phyloP scores from a whole-genome alignment of 2,888 invertebrate genomes.

The Atethmia centrago region DNA sequence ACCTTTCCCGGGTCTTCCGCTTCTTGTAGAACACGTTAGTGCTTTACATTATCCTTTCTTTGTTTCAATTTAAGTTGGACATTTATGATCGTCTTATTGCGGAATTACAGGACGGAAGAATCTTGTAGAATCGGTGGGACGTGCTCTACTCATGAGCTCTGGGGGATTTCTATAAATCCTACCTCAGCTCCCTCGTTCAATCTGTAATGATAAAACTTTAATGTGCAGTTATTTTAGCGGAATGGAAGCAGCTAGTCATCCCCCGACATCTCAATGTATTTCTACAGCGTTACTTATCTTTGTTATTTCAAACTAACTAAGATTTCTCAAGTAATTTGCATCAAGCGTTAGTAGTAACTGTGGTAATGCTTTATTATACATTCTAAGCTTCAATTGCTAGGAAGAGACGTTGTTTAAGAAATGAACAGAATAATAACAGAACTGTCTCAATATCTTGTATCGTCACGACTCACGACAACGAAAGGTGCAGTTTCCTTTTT shows the following conservation, averaged over 20 bases:
- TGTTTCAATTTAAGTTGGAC: slow-evolving; percentile 66
- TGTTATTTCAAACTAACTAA: slow-evolving; percentile 55
- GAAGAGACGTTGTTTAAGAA: background rate
- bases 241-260: slow-evolving; percentile 48
- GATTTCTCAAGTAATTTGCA: slow-evolving; percentile 34
- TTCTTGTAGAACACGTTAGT: slow-evolving; percentile 50
- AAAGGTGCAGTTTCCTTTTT: slow-evolving; percentile 54
- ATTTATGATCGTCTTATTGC: slow-evolving; percentile 65
- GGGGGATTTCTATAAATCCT: slow-evolving; percentile 60
- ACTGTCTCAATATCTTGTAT: slow-evolving; percentile 28
- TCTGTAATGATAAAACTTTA: slow-evolving; percentile 71
- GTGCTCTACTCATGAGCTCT: slow-evolving; percentile 66
- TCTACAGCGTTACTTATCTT: slow-evolving; percentile 47
- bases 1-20: slow-evolving; percentile 37
- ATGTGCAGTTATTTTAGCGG: slow-evolving; percentile 60
- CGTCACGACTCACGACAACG: slow-evolving; percentile 34
- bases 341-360: slow-evolving; percentile 18
- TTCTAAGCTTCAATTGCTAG: background rate
- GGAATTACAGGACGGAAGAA: slow-evolving; percentile 62
- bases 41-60: slow-evolving; percentile 59
- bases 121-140: slow-evolving; percentile 63
- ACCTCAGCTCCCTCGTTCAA: slow-evolving; percentile 63
- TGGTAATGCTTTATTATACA: slow-evolving; percentile 6
- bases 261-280: slow-evolving; percentile 41
- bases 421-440: background rate